A percentile compares a stretch with the other conserved stretches of the same genome.
Evolutionary conservation across 1,140 invertebrate species (phyloP).

Genomic region (Diorhabda elongata): DNA sequence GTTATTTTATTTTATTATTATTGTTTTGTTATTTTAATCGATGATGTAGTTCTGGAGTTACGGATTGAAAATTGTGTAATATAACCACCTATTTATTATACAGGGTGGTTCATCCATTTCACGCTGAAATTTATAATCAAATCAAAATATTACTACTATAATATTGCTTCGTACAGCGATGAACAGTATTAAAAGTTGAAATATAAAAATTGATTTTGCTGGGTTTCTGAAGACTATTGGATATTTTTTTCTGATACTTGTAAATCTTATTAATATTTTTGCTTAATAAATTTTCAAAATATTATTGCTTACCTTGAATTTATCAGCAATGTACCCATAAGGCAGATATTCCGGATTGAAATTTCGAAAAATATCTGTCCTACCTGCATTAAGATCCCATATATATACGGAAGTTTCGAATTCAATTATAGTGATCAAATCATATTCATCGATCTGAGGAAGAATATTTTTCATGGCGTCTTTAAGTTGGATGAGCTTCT

Average conservation of each 20-base stretch:
- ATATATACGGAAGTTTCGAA: constrained; percentile 54
- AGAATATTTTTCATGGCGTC: constrained; percentile 64
- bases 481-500: constrained; percentile 60
- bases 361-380: neutral
- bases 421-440: constrained; percentile 63
- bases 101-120: no score
- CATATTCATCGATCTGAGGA: constrained; percentile 54
- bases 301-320: neutral
- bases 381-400: constrained; percentile 29
- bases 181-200: no score
- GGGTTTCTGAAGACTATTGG: no score
- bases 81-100: no score
- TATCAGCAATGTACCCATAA: constrained; percentile 4
- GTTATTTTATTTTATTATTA: no score
- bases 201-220: no score
- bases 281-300: neutral
- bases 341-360: neutral
- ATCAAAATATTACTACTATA: no score
- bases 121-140: neutral
- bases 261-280: no score
- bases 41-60: no score
- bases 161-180: no score
- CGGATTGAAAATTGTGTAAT: no score
- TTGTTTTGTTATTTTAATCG: no score
- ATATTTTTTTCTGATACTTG: neutral